phyloP scores from a whole-genome alignment of 1,140 invertebrate species.

The Drosophila baimaii region DNA sequence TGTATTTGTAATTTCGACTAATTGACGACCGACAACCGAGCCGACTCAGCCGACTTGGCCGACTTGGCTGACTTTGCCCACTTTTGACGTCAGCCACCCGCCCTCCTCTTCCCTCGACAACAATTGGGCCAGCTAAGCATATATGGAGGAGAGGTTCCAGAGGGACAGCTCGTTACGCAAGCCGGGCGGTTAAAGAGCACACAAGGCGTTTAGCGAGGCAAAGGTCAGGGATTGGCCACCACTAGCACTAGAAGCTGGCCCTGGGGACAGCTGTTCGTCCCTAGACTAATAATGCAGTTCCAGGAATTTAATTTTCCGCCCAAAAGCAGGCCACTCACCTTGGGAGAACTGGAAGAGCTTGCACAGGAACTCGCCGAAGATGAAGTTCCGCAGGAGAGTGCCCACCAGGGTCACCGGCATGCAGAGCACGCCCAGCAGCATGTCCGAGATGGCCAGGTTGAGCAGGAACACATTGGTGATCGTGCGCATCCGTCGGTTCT shows the following conservation, averaged over 20 bases:
- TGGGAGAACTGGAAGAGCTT: constrained; percentile 93
- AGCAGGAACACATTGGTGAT: constrained; percentile 95
- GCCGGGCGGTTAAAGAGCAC: background rate
- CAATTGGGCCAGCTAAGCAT: constrained; percentile 12
- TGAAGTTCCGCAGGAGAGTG: constrained; percentile 91
- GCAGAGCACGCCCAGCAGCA: constrained; percentile 93
- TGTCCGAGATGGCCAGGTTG: constrained; percentile 93
- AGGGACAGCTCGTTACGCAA: constrained; percentile 13
- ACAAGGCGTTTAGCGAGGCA: constrained; percentile 1
- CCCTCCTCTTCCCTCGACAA: no score
- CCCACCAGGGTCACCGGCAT: constrained; percentile 94
- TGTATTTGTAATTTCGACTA: constrained; percentile 47
- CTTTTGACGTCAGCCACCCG: background rate
- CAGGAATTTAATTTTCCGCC: background rate
- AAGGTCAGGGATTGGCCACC: background rate
- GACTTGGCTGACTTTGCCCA: no score
- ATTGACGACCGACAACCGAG: constrained; percentile 26
- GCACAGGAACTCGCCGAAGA: constrained; percentile 93
- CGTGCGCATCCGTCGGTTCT: constrained; percentile 93
- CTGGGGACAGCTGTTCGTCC: background rate
- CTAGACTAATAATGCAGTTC: background rate
- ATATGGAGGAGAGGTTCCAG: background rate
- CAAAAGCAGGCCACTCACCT: constrained; percentile 88
- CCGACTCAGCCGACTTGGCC: no score
- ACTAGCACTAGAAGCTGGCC: background rate